phyloP scores from a whole-genome alignment of 2,113 vertebrate species.

The Neotoma lepida region DNA sequence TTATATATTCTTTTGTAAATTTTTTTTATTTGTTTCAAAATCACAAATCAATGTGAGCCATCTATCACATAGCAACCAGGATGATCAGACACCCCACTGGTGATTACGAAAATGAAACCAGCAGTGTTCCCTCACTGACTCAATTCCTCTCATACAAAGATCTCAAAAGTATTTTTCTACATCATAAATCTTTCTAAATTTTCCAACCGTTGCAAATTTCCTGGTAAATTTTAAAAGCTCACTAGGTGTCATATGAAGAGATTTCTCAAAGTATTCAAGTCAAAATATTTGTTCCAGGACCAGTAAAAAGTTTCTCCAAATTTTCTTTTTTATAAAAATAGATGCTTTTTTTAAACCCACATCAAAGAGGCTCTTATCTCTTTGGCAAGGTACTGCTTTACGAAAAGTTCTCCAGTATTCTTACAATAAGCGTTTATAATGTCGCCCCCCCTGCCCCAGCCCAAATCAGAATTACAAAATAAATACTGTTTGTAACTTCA shows the following conservation, averaged over 20 bases:
- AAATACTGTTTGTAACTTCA: conserved; percentile 89
- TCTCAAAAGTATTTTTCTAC: conserved; percentile 93
- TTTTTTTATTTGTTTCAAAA: conserved; percentile 90
- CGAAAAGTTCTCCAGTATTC: conserved; percentile 95
- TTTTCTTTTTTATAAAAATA: conserved; percentile 99
- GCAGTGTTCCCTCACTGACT: conserved; percentile 90
- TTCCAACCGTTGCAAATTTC: conserved; percentile 94
- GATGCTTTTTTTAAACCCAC: conserved; percentile 98
- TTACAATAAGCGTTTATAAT: conserved; percentile 97
- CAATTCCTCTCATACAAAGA: conserved; percentile 93
- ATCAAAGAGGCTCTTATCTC: conserved; percentile 99
- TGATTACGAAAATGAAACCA: conserved; percentile 95
- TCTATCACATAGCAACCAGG: conserved; percentile 89
- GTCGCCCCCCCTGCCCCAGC: conserved; percentile 93
- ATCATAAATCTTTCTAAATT: conserved; percentile 95
- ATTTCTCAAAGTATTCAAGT: conserved; percentile 99
- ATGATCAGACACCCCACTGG: conserved; percentile 90
- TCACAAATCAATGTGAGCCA: conserved; percentile 91
- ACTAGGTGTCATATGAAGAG: conserved; percentile 99
- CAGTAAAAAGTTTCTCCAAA: conserved; percentile 99
- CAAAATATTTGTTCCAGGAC: conserved; percentile 99
- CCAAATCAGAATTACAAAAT: conserved; percentile 91
- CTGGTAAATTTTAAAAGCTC: conserved; percentile 99
- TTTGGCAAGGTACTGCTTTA: conserved; percentile 99
- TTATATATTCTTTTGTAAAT: conserved; percentile 85